A percentile compares a stretch with the other conserved stretches of the same genome.
phyloP scores from a whole-genome alignment of 2,888 invertebrate species.

The Oligia strigilis region DNA sequence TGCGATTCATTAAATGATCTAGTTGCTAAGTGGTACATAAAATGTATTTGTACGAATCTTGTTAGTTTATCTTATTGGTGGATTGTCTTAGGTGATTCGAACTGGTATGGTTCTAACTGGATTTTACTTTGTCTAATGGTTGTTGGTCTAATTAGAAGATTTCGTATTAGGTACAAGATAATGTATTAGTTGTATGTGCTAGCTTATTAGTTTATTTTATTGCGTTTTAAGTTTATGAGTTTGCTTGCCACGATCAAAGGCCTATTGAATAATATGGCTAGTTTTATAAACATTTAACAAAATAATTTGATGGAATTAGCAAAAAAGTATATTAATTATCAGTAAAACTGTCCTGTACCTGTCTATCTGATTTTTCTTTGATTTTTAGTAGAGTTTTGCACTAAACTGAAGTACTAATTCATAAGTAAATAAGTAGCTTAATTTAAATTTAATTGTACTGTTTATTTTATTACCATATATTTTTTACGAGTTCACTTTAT shows the following conservation, averaged over 20 bases:
- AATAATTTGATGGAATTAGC: background rate
- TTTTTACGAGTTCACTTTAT: too few species aligned
- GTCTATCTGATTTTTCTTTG: too few species aligned
- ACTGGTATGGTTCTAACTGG: background rate
- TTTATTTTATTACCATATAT: too few species aligned
- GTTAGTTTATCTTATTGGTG: slow-evolving; percentile 4
- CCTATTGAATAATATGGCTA: background rate
- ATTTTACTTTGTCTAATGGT: background rate
- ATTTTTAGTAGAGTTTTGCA: background rate
- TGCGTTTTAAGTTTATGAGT: background rate
- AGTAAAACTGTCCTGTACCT: too few species aligned
- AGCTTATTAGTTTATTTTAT: background rate
- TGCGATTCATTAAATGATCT: slow-evolving; percentile 19
- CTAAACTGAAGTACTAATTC: background rate
- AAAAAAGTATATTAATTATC: background rate
- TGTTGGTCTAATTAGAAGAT: background rate
- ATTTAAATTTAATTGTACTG: too few species aligned
- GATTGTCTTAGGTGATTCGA: background rate
- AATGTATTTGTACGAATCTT: slow-evolving; percentile 2
- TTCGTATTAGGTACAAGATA: background rate
- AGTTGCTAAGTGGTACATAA: slow-evolving; percentile 13
- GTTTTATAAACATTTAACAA: background rate
- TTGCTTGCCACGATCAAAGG: background rate
- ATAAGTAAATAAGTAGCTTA: too few species aligned
- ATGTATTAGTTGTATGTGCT: background rate